Evolutionary conservation across 2,797 vertebrate genomes (phyloP), one percentile per base, ranked within the genome.

Genomic region (Arremon aurantiirostris): DNA sequence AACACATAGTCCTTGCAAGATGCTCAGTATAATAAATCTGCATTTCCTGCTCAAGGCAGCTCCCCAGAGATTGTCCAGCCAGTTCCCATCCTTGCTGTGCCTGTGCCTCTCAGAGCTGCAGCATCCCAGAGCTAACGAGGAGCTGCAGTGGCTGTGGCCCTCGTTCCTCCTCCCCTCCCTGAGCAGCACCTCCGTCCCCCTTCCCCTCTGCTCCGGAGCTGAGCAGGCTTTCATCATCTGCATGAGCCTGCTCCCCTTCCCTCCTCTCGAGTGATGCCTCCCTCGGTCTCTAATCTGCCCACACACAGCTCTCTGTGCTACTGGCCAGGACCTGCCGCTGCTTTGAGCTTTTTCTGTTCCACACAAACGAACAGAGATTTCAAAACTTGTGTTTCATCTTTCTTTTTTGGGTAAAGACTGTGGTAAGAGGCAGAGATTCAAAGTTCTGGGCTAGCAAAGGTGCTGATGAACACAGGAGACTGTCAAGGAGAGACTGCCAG

Each of bases 351-450:
- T 76, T 87, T 90, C 50, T 93, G 85, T 88, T 91, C 30, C 3
- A 46, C 84, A 80, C 59, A 85, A 95, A 87, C 9, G 30, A 75
- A 94, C 80, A 91, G 89, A 77, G 32, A 46, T 95, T 93, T 96
- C 92, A 95, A 89, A 93, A 91, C 92, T 93, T 78, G 68, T 59
- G 82, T 93, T 96, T 97, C 56, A 95, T 95, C 94, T 95, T 79
- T 80, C 83, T 89, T 91, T 93, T 95, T 95, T 86, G n/a, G 94
- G 89, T 75, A 78, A 91, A 76, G 50, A 78, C 65, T 50, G 64
- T 39, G 78, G 18, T 75, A 82, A 89, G 89, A 93, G 87, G 66
- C 65, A 50, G 84, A 91, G 57, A 79, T 97, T 95, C 94, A 95
- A 94, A 96, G 94, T 95, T 79, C 93, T 41, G 68, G 78, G 90